Base-by-base conservation (phyloP, 2,113 vertebrate genomes). In the Anthoscopus minutus region DNA sequence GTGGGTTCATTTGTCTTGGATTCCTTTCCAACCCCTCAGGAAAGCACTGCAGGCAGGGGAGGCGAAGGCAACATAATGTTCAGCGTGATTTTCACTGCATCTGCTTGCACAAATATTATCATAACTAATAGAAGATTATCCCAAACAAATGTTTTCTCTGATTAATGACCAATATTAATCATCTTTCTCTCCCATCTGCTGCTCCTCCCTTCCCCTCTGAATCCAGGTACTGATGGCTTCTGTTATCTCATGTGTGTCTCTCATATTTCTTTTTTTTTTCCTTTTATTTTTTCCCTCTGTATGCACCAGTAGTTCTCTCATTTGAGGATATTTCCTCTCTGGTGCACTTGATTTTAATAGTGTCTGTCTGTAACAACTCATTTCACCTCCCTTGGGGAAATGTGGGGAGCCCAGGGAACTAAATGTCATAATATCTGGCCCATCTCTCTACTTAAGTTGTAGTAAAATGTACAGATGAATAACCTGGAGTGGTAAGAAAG, bases 101-200 rank as follows among this genome's bases (percentile, higher is more conserved):
- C 89, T 92, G 79, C 81, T 83, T 92, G 23, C 60, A 95, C 76
- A 97, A 94, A 96, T 96, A 93, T 93, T 96, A 78, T 81, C 51
- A 73, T 20, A 96, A 61, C 58, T 93, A 83, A 86, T 77, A 94
- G 73, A 93, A 94, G 76, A 84, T 91, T 77, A 92, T 92, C 86
- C 86, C 88, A 92, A 95, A 93, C 88, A 95, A 96, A 93, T 91
- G 92, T 87, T 95, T 96, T 79, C 58, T 89, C 89, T 96, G 92
- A 96, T 97, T 96, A 97, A 96, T 96, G 93, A 94, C 96, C 86
- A 94, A 27, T 94, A 95, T 96, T 92, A 93, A 96, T 86, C 89
- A 84, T 95, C 66, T 94, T 91, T 96, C 73, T 95, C 70, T 93
- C 35, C 95, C 88, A 95, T 95, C 93, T 96, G 96, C 94, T 91